These are phyloP conservation scores for Perognathus longimembris DNA, from an alignment of 2,113 vertebrate species.

Conservation along the genomic window DNA sequence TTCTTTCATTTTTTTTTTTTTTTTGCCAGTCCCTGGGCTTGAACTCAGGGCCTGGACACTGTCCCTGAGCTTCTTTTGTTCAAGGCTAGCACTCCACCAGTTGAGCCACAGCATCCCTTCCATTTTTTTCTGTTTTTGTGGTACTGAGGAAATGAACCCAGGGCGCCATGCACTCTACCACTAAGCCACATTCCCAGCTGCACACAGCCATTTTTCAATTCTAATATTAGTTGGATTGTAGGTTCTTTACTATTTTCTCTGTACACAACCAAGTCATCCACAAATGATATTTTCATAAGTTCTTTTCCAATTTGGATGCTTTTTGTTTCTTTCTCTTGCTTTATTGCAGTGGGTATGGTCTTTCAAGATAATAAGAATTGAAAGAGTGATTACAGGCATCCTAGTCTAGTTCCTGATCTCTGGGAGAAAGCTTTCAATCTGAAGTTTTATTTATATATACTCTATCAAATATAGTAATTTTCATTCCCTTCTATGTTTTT, in stretches of 20 bases:
- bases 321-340: conserved; percentile 69
- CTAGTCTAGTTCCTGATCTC: conserved; percentile 27
- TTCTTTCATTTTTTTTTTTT: no score
- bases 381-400: neutral
- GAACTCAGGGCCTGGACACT: no score
- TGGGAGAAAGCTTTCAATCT: conserved; percentile 11
- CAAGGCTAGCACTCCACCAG: no score
- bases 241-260: conserved; percentile 19
- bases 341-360: conserved; percentile 39
- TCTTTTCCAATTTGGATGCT: neutral
- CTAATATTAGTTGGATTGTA: neutral
- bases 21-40: no score
- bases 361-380: conserved; percentile 11
- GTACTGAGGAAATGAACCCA: no score
- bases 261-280: neutral
- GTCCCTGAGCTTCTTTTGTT: no score
- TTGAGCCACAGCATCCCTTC: no score
- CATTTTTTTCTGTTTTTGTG: no score
- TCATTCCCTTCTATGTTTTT: neutral
- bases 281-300: conserved; percentile 13
- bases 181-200: no score
- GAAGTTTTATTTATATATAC: neutral
- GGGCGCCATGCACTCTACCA: no score
- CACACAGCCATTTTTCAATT: neutral
- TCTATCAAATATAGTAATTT: conserved; percentile 36